Conservation (phyloP, 92 coral and sea anemone species). For the Umimayanthus chanpuru region DNA sequence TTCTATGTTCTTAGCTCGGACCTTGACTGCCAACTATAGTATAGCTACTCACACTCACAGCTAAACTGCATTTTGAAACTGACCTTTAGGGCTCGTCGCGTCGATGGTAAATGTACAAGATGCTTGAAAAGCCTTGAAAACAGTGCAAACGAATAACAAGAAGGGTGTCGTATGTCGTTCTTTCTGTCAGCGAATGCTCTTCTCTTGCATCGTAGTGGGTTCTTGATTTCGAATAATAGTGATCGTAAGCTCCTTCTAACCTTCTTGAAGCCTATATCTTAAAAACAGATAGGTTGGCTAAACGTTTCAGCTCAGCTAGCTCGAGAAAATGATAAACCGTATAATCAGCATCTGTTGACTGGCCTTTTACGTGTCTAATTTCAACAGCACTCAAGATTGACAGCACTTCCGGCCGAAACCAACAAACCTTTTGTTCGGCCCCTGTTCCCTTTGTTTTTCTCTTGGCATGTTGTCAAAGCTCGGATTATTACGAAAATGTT, state of each 20-base stretch:
- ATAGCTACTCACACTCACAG: neutral
- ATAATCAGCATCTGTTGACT: conserved; percentile 7
- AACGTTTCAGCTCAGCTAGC: conserved; percentile 27
- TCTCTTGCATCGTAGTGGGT: neutral
- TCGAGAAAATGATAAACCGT: neutral
- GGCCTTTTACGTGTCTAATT: conserved; percentile 32
- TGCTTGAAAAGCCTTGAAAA: conserved; percentile 1
- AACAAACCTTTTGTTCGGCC: neutral
- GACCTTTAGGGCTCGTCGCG: conserved; percentile 14
- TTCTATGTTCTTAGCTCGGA: too few relatives aligned
- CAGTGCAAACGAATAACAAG: neutral
- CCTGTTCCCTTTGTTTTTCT: neutral
- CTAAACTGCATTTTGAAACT: neutral
- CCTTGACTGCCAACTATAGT: too few relatives aligned
- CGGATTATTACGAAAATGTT: conserved; percentile 18
- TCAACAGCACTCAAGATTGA: conserved; percentile 1
- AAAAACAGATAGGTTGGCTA: conserved; percentile 14
- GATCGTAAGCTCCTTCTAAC: conserved; percentile 9
- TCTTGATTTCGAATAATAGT: conserved; percentile 1
- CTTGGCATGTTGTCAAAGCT: conserved; percentile 13
- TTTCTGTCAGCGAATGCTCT: conserved; percentile 17
- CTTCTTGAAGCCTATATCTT: neutral
- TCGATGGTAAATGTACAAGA: neutral
- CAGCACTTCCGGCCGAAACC: conserved; percentile 8
- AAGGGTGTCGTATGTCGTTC: neutral